Conservation (phyloP, 2,888 invertebrate species). For the Linhomoeus sp. region DNA sequence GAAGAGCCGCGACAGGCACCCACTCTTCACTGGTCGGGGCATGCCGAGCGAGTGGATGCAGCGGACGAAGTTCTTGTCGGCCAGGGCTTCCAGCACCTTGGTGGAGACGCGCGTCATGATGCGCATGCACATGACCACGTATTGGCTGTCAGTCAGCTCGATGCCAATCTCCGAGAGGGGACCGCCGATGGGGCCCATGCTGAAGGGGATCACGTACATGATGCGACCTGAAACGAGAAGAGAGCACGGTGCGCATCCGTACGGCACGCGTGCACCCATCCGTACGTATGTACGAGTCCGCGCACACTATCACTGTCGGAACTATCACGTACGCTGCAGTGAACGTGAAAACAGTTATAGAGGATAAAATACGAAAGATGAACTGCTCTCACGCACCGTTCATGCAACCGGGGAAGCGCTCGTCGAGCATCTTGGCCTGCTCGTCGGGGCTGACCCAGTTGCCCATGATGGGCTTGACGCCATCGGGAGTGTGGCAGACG, state of each 20-base stretch:
- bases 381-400: conserved; percentile 7
- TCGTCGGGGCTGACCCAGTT: conserved; percentile 75
- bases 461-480: conserved; percentile 64
- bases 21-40: conserved; percentile 44
- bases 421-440: conserved; percentile 56
- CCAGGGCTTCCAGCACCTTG: conserved; percentile 31
- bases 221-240: conserved; percentile 43
- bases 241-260: too few relatives aligned
- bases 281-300: too few relatives aligned
- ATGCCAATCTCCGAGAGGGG: conserved; percentile 86
- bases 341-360: too few relatives aligned
- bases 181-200: conserved; percentile 92
- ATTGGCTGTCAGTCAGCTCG: conserved; percentile 85
- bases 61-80: conserved; percentile 52
- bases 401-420: conserved; percentile 50
- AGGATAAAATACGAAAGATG: too few relatives aligned
- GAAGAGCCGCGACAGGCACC: conserved; percentile 7
- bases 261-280: too few relatives aligned
- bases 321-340: too few relatives aligned
- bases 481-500: conserved; percentile 54
- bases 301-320: too few relatives aligned
- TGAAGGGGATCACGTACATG: conserved; percentile 95
- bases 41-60: conserved; percentile 84
- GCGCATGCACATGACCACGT: conserved; percentile 92
- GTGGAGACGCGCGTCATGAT: conserved; percentile 87